Evolutionary conservation across 2,113 vertebrate species (phyloP).

Genomic region (Alethe castanea): DNA sequence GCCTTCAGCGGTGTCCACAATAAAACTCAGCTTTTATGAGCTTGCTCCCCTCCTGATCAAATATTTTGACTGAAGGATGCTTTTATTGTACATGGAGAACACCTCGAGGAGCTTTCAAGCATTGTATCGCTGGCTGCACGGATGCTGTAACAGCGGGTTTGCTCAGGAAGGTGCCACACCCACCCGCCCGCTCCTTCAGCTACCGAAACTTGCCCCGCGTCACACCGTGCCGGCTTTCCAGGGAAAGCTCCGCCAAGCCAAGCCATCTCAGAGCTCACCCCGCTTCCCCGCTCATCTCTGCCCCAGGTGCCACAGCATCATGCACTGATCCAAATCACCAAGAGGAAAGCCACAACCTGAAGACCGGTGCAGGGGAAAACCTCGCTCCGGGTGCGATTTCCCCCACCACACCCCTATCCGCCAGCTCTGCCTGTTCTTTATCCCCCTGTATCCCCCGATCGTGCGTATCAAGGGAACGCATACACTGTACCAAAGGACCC

Average conservation of each 20-base stretch:
- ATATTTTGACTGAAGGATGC: not conserved
- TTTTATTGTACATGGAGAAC: not conserved
- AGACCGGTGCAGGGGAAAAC: not conserved
- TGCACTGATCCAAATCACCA: not conserved
- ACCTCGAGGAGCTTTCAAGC: not conserved
- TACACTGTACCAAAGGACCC: not conserved
- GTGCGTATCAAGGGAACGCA: not conserved
- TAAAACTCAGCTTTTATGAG: not conserved
- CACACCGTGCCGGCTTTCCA: not conserved
- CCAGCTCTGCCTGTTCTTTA: not conserved
- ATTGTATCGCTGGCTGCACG: not conserved
- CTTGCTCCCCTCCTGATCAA: not conserved
- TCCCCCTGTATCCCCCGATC: not conserved
- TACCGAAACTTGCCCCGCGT: not conserved
- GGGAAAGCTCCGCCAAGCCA: not conserved
- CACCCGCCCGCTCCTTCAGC: not conserved
- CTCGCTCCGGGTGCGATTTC: not conserved
- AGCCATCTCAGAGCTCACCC: not conserved
- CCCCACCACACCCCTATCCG: not conserved
- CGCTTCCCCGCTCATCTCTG: not conserved
- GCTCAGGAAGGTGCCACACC: slow-evolving; percentile 26
- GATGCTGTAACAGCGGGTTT: not conserved
- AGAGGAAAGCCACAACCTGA: not conserved
- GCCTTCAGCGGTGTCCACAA: too few relatives aligned
- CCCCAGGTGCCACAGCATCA: not conserved